Conservation (phyloP, 2,888 invertebrate genomes). For the Sthenelais limicola region DNA sequence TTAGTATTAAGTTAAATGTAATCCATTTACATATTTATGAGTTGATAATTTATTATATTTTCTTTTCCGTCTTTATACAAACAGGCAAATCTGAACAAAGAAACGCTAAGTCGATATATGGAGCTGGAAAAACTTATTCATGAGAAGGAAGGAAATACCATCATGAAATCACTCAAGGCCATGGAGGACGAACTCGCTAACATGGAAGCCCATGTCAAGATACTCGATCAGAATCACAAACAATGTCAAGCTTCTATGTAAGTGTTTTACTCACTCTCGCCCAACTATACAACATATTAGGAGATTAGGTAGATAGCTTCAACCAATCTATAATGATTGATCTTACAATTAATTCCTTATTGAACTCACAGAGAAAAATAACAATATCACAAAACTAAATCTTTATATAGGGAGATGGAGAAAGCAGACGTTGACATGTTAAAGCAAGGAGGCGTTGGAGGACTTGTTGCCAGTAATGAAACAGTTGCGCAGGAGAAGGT, state of each 20-base stretch:
- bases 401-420: slow-evolving; percentile 70
- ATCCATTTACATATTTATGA: too few relatives aligned
- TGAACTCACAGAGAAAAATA: too few relatives aligned
- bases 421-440: slow-evolving; percentile 72
- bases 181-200: slow-evolving; percentile 63
- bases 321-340: too few relatives aligned
- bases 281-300: too few relatives aligned
- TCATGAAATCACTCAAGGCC: slow-evolving; percentile 68
- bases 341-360: too few relatives aligned
- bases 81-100: slow-evolving; percentile 62
- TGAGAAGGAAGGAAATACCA: slow-evolving; percentile 66
- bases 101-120: slow-evolving; percentile 67
- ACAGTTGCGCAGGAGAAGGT: slow-evolving; percentile 39
- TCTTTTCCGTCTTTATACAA: too few relatives aligned
- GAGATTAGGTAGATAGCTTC: too few relatives aligned
- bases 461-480: slow-evolving; percentile 12
- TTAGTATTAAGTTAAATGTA: too few relatives aligned
- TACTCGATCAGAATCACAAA: neutral
- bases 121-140: slow-evolving; percentile 71
- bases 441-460: slow-evolving; percentile 54
- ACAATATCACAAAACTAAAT: too few relatives aligned
- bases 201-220: neutral
- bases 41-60: too few relatives aligned
- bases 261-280: too few relatives aligned
- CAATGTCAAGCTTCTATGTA: too few relatives aligned